phyloP scores from a whole-genome alignment of 2,888 invertebrate genomes.

The Pandemis cinnamomeana region DNA sequence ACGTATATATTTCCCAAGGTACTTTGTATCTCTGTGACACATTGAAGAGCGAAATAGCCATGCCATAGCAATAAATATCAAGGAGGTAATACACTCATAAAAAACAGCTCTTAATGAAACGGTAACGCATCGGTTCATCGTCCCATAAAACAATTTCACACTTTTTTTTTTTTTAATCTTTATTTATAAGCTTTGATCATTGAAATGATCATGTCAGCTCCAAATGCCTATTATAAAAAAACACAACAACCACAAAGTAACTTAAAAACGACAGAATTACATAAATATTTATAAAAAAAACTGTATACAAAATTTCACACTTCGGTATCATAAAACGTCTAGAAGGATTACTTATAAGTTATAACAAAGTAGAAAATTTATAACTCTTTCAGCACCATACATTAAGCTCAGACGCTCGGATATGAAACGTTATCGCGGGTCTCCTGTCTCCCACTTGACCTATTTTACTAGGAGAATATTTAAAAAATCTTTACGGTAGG shows the following conservation, averaged over 20 bases:
- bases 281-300: no score
- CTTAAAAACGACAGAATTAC: no score
- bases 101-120: neutral
- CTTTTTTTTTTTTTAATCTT: no score
- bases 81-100: neutral
- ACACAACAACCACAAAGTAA: no score
- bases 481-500: constrained; percentile 37
- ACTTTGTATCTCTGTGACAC: no score
- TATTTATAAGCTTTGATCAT: no score
- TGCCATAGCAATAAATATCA: neutral
- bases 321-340: neutral
- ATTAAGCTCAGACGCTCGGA: constrained; percentile 3
- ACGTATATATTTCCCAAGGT: no score
- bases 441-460: constrained; percentile 25
- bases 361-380: constrained; percentile 9
- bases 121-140: neutral
- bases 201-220: no score
- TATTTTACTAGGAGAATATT: constrained; percentile 35
- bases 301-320: no score
- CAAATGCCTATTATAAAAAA: no score
- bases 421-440: constrained; percentile 16
- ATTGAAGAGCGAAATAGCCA: neutral
- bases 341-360: neutral
- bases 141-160: neutral
- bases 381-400: neutral